These are phyloP conservation scores for Loriculus beryllinus DNA, from an alignment of 2,797 vertebrate genomes.

Conservation along the genomic window DNA sequence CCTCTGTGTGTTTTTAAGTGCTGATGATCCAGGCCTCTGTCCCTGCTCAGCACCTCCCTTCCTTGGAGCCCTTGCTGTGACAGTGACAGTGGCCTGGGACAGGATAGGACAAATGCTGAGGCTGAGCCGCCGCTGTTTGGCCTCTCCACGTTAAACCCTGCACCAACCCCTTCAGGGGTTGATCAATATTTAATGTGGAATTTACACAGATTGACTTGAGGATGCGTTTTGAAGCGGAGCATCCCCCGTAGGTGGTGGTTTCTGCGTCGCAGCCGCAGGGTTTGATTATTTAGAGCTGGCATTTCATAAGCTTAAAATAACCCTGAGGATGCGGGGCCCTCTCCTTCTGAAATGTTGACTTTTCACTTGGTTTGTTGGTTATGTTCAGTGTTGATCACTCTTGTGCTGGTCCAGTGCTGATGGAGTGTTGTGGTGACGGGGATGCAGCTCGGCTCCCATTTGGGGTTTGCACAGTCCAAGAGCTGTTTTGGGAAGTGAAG, in stretches of 20 bases:
- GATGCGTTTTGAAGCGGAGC: slow-evolving; percentile 79
- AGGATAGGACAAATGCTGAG: neutral
- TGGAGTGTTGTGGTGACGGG: accelerated
- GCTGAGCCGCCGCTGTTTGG: slow-evolving; percentile 10
- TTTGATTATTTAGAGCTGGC: slow-evolving; percentile 54
- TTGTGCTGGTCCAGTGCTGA: accelerated
- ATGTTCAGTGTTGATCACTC: neutral
- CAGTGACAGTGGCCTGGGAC: neutral
- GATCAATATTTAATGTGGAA: slow-evolving; percentile 88
- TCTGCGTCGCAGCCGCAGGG: slow-evolving; percentile 67
- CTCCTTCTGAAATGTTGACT: slow-evolving; percentile 16
- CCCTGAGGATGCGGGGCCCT: neutral
- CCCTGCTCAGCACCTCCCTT: neutral
- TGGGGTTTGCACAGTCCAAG: neutral
- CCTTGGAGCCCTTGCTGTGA: neutral
- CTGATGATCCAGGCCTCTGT: neutral
- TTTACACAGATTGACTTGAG: slow-evolving; percentile 83
- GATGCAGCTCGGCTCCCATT: neutral
- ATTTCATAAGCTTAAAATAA: slow-evolving; percentile 19
- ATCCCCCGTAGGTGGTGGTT: slow-evolving; percentile 79
- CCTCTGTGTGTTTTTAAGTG: neutral
- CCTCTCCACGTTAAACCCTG: slow-evolving; percentile 49
- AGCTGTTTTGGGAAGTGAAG: accelerated
- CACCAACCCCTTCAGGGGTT: slow-evolving; percentile 76
- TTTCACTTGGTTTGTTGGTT: neutral